These are phyloP conservation scores for Poecilia velifera DNA, from an alignment of 2,797 vertebrate genomes.

Conservation along the genomic window DNA sequence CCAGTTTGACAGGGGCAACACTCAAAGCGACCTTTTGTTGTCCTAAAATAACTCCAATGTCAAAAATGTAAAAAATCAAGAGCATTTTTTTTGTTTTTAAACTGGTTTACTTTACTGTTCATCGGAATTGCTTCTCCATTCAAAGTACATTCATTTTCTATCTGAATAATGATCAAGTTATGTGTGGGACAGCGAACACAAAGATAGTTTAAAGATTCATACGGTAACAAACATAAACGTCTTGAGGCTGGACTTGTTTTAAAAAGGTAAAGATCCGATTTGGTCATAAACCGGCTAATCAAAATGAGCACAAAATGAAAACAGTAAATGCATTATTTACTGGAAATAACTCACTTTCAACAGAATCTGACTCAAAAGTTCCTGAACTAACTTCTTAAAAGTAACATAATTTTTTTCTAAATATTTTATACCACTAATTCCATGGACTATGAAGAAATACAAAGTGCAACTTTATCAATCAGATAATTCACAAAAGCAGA, in stretches of 20 bases:
- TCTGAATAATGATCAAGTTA: neutral
- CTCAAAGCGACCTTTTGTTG: neutral
- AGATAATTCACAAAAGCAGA: neutral
- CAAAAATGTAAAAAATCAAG: neutral
- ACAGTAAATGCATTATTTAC: neutral
- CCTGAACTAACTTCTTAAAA: neutral
- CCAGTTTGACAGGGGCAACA: neutral
- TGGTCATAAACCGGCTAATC: neutral
- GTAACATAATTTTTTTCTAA: neutral
- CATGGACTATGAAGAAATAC: neutral
- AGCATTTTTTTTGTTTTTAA: neutral
- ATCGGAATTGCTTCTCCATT: neutral
- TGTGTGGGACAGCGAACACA: neutral
- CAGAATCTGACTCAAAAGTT: neutral
- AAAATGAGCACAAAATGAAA: neutral
- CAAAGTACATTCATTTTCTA: neutral
- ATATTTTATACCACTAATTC: neutral
- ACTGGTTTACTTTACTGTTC: neutral
- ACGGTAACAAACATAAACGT: neutral
- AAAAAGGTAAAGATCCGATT: neutral
- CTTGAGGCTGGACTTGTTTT: neutral
- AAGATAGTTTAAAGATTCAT: neutral
- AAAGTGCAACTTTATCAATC: constrained; percentile 25
- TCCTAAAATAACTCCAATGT: neutral
- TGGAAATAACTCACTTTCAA: neutral